phyloP scores from a whole-genome alignment of 1,140 invertebrate species.

The Mercenaria mercenaria region DNA sequence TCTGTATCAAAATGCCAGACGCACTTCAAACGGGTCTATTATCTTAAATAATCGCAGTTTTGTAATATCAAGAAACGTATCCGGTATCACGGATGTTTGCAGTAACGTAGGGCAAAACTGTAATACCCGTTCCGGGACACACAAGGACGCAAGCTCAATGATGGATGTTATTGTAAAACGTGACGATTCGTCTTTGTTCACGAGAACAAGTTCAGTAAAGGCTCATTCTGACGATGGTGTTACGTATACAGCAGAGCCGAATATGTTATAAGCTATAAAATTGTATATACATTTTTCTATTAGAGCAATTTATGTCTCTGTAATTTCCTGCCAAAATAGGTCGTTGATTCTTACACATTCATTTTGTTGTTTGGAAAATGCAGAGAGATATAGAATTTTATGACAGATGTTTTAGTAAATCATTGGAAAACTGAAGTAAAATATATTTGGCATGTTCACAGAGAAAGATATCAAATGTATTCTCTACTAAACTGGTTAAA shows the following conservation, averaged over 20 bases:
- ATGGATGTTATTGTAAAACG: conserved; percentile 68
- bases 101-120: conserved; percentile 53
- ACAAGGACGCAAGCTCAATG: conserved; percentile 77
- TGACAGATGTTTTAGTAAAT: too few relatives aligned
- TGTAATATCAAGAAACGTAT: conserved; percentile 77
- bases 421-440: too few relatives aligned
- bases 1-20: conserved; percentile 69
- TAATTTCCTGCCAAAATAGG: too few relatives aligned
- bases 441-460: too few relatives aligned
- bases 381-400: too few relatives aligned
- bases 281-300: too few relatives aligned
- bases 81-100: conserved; percentile 63
- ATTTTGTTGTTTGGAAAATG: too few relatives aligned
- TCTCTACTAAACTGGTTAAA: too few relatives aligned
- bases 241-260: conserved; percentile 72
- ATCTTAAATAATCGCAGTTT: conserved; percentile 58
- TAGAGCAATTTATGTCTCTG: too few relatives aligned
- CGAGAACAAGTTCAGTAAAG: conserved; percentile 72
- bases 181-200: conserved; percentile 73
- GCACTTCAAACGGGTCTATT: conserved; percentile 78
- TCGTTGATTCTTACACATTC: too few relatives aligned
- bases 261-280: conserved; percentile 9
- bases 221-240: conserved; percentile 82
- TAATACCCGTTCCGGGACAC: conserved; percentile 57
- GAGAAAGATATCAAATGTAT: too few relatives aligned